phyloP scores from a whole-genome alignment of 2,113 vertebrate species.

The Eptesicus fuscus region DNA sequence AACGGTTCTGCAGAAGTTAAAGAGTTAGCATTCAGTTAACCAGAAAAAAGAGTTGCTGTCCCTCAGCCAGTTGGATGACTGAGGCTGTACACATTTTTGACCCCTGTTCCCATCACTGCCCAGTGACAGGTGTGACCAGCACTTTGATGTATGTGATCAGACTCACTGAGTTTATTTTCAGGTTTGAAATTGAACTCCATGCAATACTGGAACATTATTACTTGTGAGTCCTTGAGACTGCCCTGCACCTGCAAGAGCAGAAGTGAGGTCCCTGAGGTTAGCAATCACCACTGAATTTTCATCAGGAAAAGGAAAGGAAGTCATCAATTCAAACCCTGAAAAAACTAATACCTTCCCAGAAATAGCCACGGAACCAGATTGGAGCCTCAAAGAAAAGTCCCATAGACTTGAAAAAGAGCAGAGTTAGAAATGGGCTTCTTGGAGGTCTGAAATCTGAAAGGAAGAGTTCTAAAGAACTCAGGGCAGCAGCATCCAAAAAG shows the following conservation, averaged over 20 bases:
- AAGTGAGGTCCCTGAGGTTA: background rate
- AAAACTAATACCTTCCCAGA: background rate
- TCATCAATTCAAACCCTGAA: background rate
- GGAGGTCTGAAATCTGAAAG: background rate
- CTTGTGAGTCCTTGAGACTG: background rate
- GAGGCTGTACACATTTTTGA: background rate
- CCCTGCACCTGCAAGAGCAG: background rate
- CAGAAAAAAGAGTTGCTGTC: background rate
- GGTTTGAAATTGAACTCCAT: background rate
- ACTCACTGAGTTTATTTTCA: background rate
- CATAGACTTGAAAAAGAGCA: background rate
- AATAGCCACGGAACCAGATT: background rate
- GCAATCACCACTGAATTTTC: constrained; percentile 21
- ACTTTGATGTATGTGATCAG: background rate
- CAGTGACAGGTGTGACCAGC: background rate
- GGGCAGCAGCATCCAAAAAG: background rate
- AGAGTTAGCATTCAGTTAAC: background rate
- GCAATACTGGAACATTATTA: background rate
- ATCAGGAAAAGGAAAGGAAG: constrained; percentile 30
- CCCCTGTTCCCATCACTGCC: background rate
- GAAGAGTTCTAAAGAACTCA: background rate
- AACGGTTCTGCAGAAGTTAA: background rate
- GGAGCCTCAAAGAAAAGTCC: background rate
- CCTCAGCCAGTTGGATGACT: background rate
- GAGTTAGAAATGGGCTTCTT: background rate